Conservation (phyloP, 2,797 vertebrate species). For the Helostoma temminkii region DNA sequence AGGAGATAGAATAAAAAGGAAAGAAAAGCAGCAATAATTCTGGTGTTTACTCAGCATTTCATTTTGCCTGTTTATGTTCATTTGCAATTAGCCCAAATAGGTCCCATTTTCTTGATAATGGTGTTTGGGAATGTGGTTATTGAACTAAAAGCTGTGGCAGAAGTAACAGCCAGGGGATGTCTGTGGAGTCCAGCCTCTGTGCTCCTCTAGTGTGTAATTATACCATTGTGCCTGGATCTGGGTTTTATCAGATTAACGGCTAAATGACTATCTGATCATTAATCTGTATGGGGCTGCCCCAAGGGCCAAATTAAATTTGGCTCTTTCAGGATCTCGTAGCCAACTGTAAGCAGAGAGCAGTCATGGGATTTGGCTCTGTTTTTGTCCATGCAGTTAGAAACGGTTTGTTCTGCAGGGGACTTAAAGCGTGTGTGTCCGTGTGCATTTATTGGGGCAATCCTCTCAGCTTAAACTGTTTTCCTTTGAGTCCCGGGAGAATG, state of each 20-base stretch:
- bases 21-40: slow-evolving; percentile 32
- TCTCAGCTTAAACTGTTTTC: slow-evolving; percentile 62
- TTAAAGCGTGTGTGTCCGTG: slow-evolving; percentile 37
- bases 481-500: slow-evolving; percentile 65
- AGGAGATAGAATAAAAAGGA: slow-evolving; percentile 14
- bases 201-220: slow-evolving; percentile 67
- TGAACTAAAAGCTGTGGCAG: slow-evolving; percentile 27
- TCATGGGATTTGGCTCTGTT: slow-evolving; percentile 64
- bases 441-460: slow-evolving; percentile 58
- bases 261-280: slow-evolving; percentile 79
- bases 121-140: slow-evolving; percentile 37
- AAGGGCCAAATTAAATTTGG: slow-evolving; percentile 76
- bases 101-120: slow-evolving; percentile 19
- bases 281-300: slow-evolving; percentile 65
- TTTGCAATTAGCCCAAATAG: slow-evolving; percentile 50
- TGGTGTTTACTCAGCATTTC: slow-evolving; percentile 48
- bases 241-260: slow-evolving; percentile 78
- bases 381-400: slow-evolving; percentile 61
- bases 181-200: slow-evolving; percentile 47
- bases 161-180: slow-evolving; percentile 43
- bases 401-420: slow-evolving; percentile 50
- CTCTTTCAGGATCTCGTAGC: slow-evolving; percentile 64
- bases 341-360: slow-evolving; percentile 62
- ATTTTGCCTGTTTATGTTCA: slow-evolving; percentile 44
- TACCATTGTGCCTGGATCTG: slow-evolving; percentile 65